Conservation (phyloP, 2,888 invertebrate genomes). For the Alviniconcha strummeri region DNA sequence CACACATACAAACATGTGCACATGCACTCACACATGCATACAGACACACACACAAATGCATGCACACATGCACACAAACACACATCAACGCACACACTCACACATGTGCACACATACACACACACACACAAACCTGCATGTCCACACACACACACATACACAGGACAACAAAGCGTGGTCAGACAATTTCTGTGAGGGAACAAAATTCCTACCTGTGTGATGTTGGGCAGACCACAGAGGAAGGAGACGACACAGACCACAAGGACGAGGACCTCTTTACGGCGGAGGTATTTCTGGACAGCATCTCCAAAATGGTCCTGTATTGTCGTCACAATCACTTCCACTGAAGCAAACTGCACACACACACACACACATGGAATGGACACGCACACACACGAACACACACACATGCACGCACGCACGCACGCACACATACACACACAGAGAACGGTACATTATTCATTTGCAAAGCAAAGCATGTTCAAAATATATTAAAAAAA, state of each 20-base stretch:
- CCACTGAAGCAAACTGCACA: constrained; percentile 87
- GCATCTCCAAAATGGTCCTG: constrained; percentile 93
- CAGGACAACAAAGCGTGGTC: background rate
- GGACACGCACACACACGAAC: no score
- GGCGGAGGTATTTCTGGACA: constrained; percentile 87
- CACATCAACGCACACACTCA: background rate
- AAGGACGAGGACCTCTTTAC: constrained; percentile 90
- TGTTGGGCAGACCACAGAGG: constrained; percentile 89
- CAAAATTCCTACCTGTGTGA: constrained; percentile 81
- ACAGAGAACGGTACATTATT: no score
- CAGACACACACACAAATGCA: background rate
- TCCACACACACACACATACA: background rate
- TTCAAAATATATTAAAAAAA: no score
- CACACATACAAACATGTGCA: background rate
- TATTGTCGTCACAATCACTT: constrained; percentile 94
- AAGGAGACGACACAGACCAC: constrained; percentile 89
- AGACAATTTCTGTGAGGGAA: no score
- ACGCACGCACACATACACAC: no score
- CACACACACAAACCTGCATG: background rate
- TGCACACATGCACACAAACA: background rate
- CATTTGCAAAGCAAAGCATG: no score
- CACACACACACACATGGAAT: no score
- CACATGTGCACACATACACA: background rate
- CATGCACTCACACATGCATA: background rate
- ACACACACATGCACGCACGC: no score